Evolutionary conservation across 2,888 invertebrate genomes (phyloP), one percentile per base, ranked within the genome.

Genomic region (Aplocera efformata): DNA sequence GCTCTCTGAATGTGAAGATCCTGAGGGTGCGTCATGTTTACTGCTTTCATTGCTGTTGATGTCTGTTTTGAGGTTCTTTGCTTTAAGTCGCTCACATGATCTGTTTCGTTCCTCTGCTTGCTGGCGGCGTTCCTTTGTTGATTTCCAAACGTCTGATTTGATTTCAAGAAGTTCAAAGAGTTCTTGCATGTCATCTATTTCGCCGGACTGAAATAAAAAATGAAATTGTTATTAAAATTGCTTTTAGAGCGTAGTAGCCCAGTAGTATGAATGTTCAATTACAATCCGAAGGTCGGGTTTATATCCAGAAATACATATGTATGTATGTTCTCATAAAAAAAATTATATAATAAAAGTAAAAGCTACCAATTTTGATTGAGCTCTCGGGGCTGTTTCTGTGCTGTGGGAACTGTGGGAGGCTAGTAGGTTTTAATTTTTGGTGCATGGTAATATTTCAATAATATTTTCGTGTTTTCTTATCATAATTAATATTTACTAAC

Each of bases 131-230:
- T 89, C 88, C 45, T 88, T 89, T 63, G 88, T 89, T 52, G 89
- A 89, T 79, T 88, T 88, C 93, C 93, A 93, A 64, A 93, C 92
- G 63, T 95, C 95, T 51, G 95, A 94, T 79, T 95, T 95, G 56
- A 96, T 96, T 89, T 95, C 95, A 63, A 96, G 80, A 59, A 96
- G 84, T 74, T 95, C 93, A 74, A 96, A 93, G 39, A 96, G 82
- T 77, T 95, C 95, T 82, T 94, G 93, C 86, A 96, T 91, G 66
- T 94, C 94, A 69, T 93, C 93, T 60, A 96, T 91, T 86, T 96
- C 95, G 60, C 91, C 92, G 56, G 93, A 93, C 94, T 94, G 85
- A 58, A 90, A 89, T 49, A 47, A 42, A 47, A 10, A 36, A 21
- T 0, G 23, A 7, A 17, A 17, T 5, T 17, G 2, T 17, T 3